phyloP scores from a whole-genome alignment of 2,888 invertebrate species.

The Tanaodytes sp. region DNA sequence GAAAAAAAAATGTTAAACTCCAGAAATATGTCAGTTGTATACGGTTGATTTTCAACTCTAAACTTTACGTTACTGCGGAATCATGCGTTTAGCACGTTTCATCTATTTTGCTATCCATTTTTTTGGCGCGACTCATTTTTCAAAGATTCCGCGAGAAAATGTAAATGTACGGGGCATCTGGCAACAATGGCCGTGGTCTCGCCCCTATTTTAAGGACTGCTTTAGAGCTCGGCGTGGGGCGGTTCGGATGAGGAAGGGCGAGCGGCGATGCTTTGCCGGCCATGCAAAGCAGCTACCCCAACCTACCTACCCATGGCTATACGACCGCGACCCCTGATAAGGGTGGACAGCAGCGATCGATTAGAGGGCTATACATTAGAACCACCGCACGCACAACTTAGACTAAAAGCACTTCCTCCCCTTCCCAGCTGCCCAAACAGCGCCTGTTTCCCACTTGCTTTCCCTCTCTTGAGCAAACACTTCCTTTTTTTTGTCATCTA shows the following conservation, averaged over 20 bases:
- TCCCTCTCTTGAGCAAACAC: no score
- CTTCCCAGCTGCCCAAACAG: no score
- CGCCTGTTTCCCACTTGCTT: no score
- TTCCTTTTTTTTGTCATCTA: no score
- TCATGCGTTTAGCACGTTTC: slow-evolving; percentile 22
- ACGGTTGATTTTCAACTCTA: no score
- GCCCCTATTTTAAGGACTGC: slow-evolving; percentile 73
- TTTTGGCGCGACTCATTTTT: slow-evolving; percentile 67
- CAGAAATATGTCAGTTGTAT: no score
- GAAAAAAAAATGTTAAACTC: no score
- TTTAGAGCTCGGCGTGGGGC: slow-evolving; percentile 50
- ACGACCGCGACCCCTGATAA: slow-evolving; percentile 67
- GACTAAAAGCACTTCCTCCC: no score
- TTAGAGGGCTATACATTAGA: slow-evolving; percentile 72
- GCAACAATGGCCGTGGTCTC: slow-evolving; percentile 73
- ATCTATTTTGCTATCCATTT: slow-evolving; percentile 36
- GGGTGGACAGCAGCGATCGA: slow-evolving; percentile 74
- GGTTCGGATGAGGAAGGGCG: slow-evolving; percentile 38
- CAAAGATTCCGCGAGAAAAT: slow-evolving; percentile 72
- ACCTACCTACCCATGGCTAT: slow-evolving; percentile 55
- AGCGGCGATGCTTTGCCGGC: slow-evolving; percentile 64
- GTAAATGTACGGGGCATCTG: slow-evolving; percentile 73
- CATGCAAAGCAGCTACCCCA: slow-evolving; percentile 68
- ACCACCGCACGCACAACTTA: no score
- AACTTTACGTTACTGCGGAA: no score